Percentiles rank a stretch among this genome's conserved stretches.
phyloP scores from a whole-genome alignment of 2,113 vertebrate species.

The Dipodomys ordii region DNA sequence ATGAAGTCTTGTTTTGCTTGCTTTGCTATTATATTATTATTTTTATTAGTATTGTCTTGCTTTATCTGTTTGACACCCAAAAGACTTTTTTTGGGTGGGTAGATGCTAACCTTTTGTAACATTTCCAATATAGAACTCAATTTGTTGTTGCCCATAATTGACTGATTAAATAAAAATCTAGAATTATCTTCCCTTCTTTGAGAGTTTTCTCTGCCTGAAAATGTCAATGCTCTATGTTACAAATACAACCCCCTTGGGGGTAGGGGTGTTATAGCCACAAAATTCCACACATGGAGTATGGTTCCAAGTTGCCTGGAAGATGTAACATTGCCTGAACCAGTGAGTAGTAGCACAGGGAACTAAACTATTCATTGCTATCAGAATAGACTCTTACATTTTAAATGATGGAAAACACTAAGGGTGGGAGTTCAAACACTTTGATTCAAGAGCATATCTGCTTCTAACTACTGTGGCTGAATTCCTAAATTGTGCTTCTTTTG shows the following conservation, averaged over 20 bases:
- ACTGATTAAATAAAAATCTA: neutral
- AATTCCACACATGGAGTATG: fast-evolving
- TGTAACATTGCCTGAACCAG: neutral
- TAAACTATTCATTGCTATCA: fast-evolving
- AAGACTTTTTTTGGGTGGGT: neutral
- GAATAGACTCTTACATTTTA: neutral
- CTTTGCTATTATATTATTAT: neutral
- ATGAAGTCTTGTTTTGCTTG: neutral
- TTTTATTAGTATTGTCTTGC: neutral
- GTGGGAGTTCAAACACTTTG: neutral
- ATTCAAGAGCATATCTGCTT: neutral
- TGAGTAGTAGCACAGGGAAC: neutral
- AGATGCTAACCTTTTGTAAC: neutral
- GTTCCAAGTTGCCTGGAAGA: fast-evolving
- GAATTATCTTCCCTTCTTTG: neutral
- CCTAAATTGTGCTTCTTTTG: neutral
- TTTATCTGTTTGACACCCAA: neutral
- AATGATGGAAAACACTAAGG: neutral
- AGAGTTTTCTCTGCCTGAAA: neutral
- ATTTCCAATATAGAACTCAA: neutral
- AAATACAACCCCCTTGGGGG: neutral
- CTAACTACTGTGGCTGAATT: neutral
- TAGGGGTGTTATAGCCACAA: neutral
- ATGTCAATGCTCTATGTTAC: neutral
- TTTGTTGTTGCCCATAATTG: neutral